Base-by-base conservation (phyloP, 2,113 vertebrate genomes). In the Forbesichthys agassizii region DNA sequence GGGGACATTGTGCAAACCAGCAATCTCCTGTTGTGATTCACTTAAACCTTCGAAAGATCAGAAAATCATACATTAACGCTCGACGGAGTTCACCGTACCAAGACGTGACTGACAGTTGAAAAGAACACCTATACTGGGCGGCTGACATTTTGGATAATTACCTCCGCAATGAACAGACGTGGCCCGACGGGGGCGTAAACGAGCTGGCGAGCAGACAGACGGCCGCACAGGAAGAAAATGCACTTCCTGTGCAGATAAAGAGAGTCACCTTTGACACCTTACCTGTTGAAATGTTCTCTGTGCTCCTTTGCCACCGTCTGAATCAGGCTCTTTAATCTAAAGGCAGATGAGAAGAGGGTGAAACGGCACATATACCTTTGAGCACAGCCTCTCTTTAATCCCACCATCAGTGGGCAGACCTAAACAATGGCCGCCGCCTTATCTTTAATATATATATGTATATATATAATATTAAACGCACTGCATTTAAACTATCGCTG, bases 261-360 rank as follows among this genome's bases (percentile, higher is more conserved):
- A 70, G 68, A 62, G 78, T 83, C 58, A 68, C 77, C 61, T 81
- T 63, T 81, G 74, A 73, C 85, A 71, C 59, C 88, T 74, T 82
- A 99, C 98, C 96, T 95, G 88, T 95, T 95, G 90, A 98, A 98
- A 61, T 95, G 93, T 51, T 95, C 92, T 79, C 93, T 93, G 88
- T 98, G 94, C 87, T 98, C 94, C 85, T 92, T 94, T 13, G 97
- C 93, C 80, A 98, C 95, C 84, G 90, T 93, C 84, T 98, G 95
- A 91, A 98, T 95, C 86, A 97, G 78, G 74, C 89, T 91, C 86
- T 98, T 98, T 79, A 99, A 92, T 88, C 98, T 99, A 77, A 60
- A 85, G 68, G 59, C 53, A 68, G 78, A 79, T 84, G 68, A 82
- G 58, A 77, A 68, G 72, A 79, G 66, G 75, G 65, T 13, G 75